Evolutionary conservation across 2,888 invertebrate species (phyloP), one percentile per base, ranked within the genome.

Genomic region (Agrotis puta): DNA sequence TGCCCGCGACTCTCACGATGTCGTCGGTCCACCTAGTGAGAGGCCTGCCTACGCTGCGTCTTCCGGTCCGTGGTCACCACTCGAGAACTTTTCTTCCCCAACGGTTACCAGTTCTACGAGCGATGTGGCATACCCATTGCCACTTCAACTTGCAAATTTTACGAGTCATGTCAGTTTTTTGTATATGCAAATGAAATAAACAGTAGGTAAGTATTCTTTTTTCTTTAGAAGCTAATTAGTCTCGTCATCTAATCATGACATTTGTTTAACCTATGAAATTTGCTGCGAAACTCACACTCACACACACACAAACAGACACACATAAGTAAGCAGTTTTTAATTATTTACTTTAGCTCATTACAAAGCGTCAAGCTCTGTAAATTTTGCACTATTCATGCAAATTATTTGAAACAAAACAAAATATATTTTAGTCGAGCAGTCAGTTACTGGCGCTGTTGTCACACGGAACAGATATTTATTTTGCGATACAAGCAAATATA

Each of bases 341-440:
- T 66, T 63, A 58, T 80, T 63, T 51, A 56, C 61, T 50, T 48
- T 45, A 56, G 56, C 50, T 61, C 39, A 61, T 78, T 20, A 59
- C 22, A 48, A 54, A 51, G 64, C 81, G 77, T 81, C 77, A 81
- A 51, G 69, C 63, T 63, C 81, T 59, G 81, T 54, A 76, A 56
- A 69, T 24, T 76, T 24, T 47, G 59, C 54, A 51, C 47, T 59
- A 68, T 39, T 50, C 43, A 81, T 59, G 81, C 75, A 58, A 74
- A 76, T 66, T 58, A 51, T 61, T 64, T 39, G 39, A 39, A 39
- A 39, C 39, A 76, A 68, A 68, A 76, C 22, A 27, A 79, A 62
- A 79, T 72, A 22, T 56, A 61, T 51, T 61, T 71, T 14, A 54
- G 20, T 7, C 22, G 43, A 57, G 48, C 22, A 50, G 43, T 14